A percentile compares a stretch with the other conserved stretches of the same genome.
Evolutionary conservation across 2,888 invertebrate species (phyloP).

Genomic region (Spialia ferax): DNA sequence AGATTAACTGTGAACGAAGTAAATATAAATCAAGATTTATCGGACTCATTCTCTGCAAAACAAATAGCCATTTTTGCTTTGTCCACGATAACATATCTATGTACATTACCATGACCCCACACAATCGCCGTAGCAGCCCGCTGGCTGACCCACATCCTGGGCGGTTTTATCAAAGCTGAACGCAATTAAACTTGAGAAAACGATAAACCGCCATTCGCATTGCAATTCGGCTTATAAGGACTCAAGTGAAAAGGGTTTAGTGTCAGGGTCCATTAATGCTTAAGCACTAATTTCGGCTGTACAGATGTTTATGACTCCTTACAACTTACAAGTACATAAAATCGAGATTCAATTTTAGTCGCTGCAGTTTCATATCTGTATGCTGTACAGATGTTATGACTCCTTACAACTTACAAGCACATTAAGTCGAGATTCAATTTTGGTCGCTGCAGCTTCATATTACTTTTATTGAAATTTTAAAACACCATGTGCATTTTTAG

Average conservation of each 20-base stretch:
- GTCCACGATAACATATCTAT: slow-evolving; percentile 14
- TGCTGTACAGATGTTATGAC: too few relatives aligned
- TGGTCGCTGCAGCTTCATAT: not conserved
- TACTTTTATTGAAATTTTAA: not conserved
- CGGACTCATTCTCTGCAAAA: not conserved
- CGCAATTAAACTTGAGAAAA: slow-evolving; percentile 46
- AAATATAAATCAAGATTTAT: not conserved
- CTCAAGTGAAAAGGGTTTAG: slow-evolving; percentile 37
- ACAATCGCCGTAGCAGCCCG: slow-evolving; percentile 23
- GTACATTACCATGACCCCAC: slow-evolving; percentile 27
- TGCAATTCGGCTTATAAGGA: slow-evolving; percentile 47
- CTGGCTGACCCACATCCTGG: slow-evolving; percentile 43
- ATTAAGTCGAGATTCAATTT: not conserved
- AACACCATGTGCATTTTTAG: not conserved
- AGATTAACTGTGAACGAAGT: not conserved
- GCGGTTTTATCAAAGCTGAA: slow-evolving; percentile 45
- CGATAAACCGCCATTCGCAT: slow-evolving; percentile 44
- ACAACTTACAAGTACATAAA: slow-evolving; percentile 10
- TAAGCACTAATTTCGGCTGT: slow-evolving; percentile 15
- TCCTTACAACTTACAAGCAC: too few relatives aligned
- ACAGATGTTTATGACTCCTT: slow-evolving; percentile 20
- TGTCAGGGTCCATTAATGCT: slow-evolving; percentile 23
- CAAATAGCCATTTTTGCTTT: slow-evolving; percentile 3
- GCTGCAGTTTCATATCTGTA: not conserved
- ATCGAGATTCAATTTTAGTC: slow-evolving; percentile 7